A percentile compares a stretch with the other conserved stretches of the same genome.
phyloP scores from a whole-genome alignment of 1,140 invertebrate species.

The Aphelenchoides besseyi region DNA sequence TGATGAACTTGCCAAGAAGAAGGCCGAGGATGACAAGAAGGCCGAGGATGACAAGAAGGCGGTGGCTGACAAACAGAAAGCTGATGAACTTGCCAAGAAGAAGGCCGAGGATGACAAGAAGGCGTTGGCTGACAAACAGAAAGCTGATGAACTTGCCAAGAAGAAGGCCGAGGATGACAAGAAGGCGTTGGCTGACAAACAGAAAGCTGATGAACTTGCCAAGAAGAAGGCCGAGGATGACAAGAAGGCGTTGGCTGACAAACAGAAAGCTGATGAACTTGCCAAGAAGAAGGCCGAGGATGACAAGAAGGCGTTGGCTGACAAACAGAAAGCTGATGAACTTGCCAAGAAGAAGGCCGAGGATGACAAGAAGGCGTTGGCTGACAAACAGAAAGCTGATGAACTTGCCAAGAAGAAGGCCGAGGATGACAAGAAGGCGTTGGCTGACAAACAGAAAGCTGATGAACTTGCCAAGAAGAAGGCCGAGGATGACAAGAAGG shows the following conservation, averaged over 20 bases:
- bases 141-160: background rate
- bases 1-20: background rate
- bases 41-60: no score
- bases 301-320: background rate
- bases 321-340: background rate
- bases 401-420: background rate
- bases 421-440: background rate
- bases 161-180: background rate
- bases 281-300: constrained; percentile 7
- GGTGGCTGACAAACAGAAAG: background rate
- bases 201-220: background rate
- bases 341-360: background rate
- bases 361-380: background rate
- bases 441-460: background rate
- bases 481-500: background rate
- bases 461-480: background rate
- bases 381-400: background rate
- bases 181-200: background rate
- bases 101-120: background rate
- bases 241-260: background rate
- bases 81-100: background rate
- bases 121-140: background rate
- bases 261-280: background rate
- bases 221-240: constrained; percentile 1
- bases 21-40: no score